These are phyloP conservation scores for Aethes cnicana DNA, from an alignment of 2,888 invertebrate species.

Conservation along the genomic window DNA sequence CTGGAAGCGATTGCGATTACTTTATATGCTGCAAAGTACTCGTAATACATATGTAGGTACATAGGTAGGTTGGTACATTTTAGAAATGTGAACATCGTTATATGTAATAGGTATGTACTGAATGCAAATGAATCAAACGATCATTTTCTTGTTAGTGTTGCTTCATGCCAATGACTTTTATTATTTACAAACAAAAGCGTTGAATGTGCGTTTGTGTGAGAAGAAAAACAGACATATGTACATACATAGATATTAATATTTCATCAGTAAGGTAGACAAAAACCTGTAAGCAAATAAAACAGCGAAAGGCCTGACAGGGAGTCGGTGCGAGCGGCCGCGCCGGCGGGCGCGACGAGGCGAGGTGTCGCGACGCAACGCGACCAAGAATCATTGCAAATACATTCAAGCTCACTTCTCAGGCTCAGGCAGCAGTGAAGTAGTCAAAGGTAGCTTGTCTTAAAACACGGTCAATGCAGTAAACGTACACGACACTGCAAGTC, in stretches of 20 bases:
- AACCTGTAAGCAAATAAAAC: slow-evolving; percentile 61
- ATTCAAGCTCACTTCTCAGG: slow-evolving; percentile 52
- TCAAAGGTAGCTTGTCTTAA: slow-evolving; percentile 39
- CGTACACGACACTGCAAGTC: slow-evolving; percentile 67
- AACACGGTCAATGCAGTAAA: slow-evolving; percentile 57
- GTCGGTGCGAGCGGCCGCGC: slow-evolving; percentile 32
- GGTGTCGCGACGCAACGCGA: slow-evolving; percentile 50
- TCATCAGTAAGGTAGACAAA: slow-evolving; percentile 81
- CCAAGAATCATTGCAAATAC: slow-evolving; percentile 40
- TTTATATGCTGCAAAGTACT: slow-evolving; percentile 1
- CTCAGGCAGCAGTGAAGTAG: slow-evolving; percentile 43
- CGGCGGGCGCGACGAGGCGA: slow-evolving; percentile 50
- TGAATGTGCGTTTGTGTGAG: slow-evolving; percentile 40
- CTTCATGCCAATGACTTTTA: slow-evolving; percentile 65
- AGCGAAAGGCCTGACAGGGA: slow-evolving; percentile 45
- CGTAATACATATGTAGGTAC: slow-evolving; percentile 16
- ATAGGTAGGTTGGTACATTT: too few relatives aligned
- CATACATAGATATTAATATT: slow-evolving; percentile 58
- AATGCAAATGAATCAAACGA: slow-evolving; percentile 67
- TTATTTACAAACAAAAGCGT: slow-evolving; percentile 74
- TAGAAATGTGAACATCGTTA: too few relatives aligned
- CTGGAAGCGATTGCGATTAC: slow-evolving; percentile 48
- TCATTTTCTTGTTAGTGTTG: slow-evolving; percentile 67
- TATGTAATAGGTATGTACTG: too few relatives aligned
- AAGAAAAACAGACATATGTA: slow-evolving; percentile 49